These are phyloP conservation scores for Campoletis raptor DNA, from an alignment of 2,888 invertebrate species.

Conservation along the genomic window DNA sequence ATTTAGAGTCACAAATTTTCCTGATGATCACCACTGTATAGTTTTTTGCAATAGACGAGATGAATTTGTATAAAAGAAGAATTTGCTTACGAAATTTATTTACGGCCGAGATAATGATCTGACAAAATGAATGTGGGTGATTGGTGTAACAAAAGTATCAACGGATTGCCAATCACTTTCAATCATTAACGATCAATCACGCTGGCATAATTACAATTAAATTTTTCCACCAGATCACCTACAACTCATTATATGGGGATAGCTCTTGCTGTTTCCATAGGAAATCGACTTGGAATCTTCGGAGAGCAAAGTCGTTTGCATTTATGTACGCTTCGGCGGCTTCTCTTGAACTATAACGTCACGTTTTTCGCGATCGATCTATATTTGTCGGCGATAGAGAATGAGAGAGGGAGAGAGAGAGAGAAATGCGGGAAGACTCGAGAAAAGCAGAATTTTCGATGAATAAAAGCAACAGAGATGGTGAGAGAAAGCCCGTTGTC, in stretches of 20 bases:
- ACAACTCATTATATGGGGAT: slow-evolving; percentile 37
- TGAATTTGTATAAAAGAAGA: not conserved
- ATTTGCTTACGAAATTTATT: not conserved
- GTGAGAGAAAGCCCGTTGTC: slow-evolving; percentile 26
- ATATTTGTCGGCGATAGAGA: slow-evolving; percentile 55
- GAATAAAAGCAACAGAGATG: slow-evolving; percentile 49
- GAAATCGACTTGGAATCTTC: slow-evolving; percentile 35
- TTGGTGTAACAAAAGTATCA: not conserved
- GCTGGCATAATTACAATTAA: slow-evolving; percentile 11
- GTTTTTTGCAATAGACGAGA: not conserved
- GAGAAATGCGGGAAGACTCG: slow-evolving; percentile 38
- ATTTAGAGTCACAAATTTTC: not conserved
- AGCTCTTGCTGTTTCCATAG: slow-evolving; percentile 1
- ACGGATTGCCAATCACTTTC: not conserved
- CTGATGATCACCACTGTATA: not conserved
- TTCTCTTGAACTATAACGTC: slow-evolving; percentile 75
- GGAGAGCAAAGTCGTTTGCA: slow-evolving; percentile 74
- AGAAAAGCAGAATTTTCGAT: slow-evolving; percentile 62
- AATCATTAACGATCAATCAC: slow-evolving; percentile 26
- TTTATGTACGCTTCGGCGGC: slow-evolving; percentile 78
- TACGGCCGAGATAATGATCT: not conserved
- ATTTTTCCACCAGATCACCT: slow-evolving; percentile 36
- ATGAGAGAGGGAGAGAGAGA: slow-evolving; percentile 25
- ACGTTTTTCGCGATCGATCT: slow-evolving; percentile 73
- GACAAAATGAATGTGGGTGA: not conserved